Percentiles rank a stretch among this genome's conserved stretches.
Conservation (phyloP, 2,888 invertebrate species). For the Xanthia icteritia region DNA sequence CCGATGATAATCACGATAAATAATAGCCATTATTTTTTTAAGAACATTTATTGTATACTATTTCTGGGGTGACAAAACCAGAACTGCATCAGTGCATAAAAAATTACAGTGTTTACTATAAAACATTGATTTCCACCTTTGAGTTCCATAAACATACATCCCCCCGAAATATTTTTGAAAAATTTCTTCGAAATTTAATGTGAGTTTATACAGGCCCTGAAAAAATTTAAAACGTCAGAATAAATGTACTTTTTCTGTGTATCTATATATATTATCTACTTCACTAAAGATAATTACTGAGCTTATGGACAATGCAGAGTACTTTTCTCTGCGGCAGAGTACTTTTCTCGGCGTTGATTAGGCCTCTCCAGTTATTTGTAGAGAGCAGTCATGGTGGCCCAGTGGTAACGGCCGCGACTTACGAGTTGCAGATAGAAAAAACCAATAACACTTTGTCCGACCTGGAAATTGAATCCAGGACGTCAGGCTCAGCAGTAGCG, state of each 20-base stretch:
- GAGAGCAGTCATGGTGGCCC: too few relatives aligned
- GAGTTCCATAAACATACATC: conserved; percentile 31
- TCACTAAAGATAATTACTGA: background rate
- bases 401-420: too few relatives aligned
- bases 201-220: conserved; percentile 20
- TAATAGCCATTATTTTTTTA: too few relatives aligned
- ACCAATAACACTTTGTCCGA: too few relatives aligned
- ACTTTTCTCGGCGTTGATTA: too few relatives aligned
- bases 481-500: too few relatives aligned
- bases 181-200: conserved; percentile 12
- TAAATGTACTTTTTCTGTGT: background rate
- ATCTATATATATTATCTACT: too few relatives aligned
- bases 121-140: conserved; percentile 2
- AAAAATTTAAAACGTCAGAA: background rate
- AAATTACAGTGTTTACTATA: conserved; percentile 26
- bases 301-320: too few relatives aligned
- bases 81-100: conserved; percentile 1
- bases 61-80: conserved; percentile 12
- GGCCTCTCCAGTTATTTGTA: too few relatives aligned
- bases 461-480: too few relatives aligned
- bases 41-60: background rate
- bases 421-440: too few relatives aligned
- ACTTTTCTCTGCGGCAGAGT: background rate
- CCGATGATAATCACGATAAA: too few relatives aligned
- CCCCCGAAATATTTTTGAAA: conserved; percentile 31